Percentiles rank a stretch among this genome's conserved stretches.
These are phyloP conservation scores for Cavia aperea DNA, from an alignment of 2,113 vertebrate species.

Conservation along the genomic window DNA sequence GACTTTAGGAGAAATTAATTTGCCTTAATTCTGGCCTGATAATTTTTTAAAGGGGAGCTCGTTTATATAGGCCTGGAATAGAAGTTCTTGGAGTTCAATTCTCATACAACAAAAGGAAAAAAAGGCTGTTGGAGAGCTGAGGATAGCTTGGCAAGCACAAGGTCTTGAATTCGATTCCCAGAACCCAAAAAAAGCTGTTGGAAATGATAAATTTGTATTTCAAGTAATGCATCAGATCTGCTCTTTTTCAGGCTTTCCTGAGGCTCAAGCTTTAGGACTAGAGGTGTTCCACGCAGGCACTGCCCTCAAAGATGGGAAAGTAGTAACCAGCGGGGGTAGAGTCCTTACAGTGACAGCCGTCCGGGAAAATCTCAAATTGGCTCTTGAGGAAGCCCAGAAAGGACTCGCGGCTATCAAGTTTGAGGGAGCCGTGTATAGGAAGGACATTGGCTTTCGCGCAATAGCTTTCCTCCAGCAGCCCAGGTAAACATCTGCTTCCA, in stretches of 20 bases:
- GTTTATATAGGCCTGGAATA: not conserved
- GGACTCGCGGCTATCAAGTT: conserved; percentile 83
- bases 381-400: conserved; percentile 82
- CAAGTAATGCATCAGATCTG: not conserved
- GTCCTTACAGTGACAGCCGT: conserved; percentile 89
- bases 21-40: not conserved
- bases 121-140: not conserved
- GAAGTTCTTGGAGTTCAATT: not conserved
- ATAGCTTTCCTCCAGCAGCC: conserved; percentile 82
- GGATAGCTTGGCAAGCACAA: no score
- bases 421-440: conserved; percentile 84
- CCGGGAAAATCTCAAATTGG: conserved; percentile 76
- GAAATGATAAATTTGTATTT: not conserved
- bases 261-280: conserved; percentile 80
- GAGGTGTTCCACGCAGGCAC: conserved; percentile 96
- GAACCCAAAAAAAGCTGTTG: not conserved
- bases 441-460: conserved; percentile 87
- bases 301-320: conserved; percentile 77
- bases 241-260: conserved; percentile 78
- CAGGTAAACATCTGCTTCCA: conserved; percentile 78
- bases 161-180: not conserved
- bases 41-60: not conserved
- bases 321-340: conserved; percentile 89
- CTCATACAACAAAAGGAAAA: not conserved
- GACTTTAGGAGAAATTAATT: not conserved